Evolutionary conservation across 2,888 invertebrate genomes (phyloP).

Genomic region (Nemurella pictetii): DNA sequence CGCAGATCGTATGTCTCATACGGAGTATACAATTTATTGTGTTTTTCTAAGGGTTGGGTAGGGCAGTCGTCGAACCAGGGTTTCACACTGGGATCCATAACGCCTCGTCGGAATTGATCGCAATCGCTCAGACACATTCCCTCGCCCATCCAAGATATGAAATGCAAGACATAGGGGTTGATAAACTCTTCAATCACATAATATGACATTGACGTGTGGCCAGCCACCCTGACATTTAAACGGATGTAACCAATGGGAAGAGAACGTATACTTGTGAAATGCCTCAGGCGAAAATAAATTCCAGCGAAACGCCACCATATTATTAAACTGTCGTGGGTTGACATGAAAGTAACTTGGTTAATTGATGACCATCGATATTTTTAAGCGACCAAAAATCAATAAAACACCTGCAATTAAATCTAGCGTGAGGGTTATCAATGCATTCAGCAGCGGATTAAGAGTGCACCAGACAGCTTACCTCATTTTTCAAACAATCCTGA

Average conservation of each 20-base stretch:
- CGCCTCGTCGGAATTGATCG: neutral
- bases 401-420: conserved; percentile 4
- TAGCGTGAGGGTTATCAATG: neutral
- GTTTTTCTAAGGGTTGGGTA: neutral
- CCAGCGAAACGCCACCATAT: neutral
- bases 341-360: neutral
- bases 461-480: conserved; percentile 3
- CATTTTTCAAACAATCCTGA: conserved; percentile 12
- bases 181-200: neutral
- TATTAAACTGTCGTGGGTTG: neutral
- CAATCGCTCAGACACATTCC: neutral
- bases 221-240: neutral
- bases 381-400: neutral
- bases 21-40: neutral
- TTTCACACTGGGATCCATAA: neutral
- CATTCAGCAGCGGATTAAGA: neutral
- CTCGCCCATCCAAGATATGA: neutral
- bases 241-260: neutral
- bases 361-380: neutral
- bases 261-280: neutral
- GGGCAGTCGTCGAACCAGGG: neutral
- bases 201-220: neutral
- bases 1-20: neutral
- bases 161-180: neutral
- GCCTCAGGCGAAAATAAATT: neutral